Evolutionary conservation across 2,888 invertebrate species (phyloP).

Genomic region (Sicus ferrugineus): DNA sequence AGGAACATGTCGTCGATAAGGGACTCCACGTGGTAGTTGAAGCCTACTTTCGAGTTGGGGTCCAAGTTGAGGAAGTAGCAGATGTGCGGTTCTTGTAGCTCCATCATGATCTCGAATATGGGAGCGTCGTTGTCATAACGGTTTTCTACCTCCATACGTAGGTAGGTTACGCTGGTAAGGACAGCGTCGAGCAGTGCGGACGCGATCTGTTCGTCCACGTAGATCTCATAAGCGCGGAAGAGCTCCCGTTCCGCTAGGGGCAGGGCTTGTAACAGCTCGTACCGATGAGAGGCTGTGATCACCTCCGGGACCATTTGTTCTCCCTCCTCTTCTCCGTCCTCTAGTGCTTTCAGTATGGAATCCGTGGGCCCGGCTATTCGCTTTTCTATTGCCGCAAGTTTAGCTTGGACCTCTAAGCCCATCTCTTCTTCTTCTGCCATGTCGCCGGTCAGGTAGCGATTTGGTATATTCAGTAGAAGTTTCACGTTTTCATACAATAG

Average conservation of each 20-base stretch:
- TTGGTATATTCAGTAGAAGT: slow-evolving; percentile 71
- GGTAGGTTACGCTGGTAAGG: slow-evolving; percentile 56
- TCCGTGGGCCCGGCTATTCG: slow-evolving; percentile 46
- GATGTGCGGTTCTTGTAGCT: slow-evolving; percentile 77
- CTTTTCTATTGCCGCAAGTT: slow-evolving; percentile 43
- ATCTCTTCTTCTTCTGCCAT: slow-evolving; percentile 38
- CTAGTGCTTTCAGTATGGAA: slow-evolving; percentile 33
- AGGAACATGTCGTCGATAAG: slow-evolving; percentile 80
- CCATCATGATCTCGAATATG: slow-evolving; percentile 79
- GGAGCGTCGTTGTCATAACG: slow-evolving; percentile 65
- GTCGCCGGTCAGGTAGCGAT: slow-evolving; percentile 45
- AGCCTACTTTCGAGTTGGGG: slow-evolving; percentile 64
- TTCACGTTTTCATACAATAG: slow-evolving; percentile 73
- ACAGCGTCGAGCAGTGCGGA: slow-evolving; percentile 68
- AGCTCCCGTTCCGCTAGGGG: slow-evolving; percentile 47
- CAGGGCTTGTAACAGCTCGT: slow-evolving; percentile 46
- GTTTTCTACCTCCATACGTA: slow-evolving; percentile 59
- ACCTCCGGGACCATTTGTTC: slow-evolving; percentile 32
- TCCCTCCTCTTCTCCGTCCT: slow-evolving; percentile 34
- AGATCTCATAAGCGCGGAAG: slow-evolving; percentile 69
- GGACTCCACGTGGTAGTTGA: slow-evolving; percentile 73
- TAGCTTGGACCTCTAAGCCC: slow-evolving; percentile 15
- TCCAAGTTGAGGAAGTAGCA: slow-evolving; percentile 74
- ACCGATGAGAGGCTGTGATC: slow-evolving; percentile 45
- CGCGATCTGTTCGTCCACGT: slow-evolving; percentile 72